A percentile compares a stretch with the other conserved stretches of the same genome.
Evolutionary conservation across 2,888 invertebrate genomes (phyloP).

Genomic region (Apantesis nais): DNA sequence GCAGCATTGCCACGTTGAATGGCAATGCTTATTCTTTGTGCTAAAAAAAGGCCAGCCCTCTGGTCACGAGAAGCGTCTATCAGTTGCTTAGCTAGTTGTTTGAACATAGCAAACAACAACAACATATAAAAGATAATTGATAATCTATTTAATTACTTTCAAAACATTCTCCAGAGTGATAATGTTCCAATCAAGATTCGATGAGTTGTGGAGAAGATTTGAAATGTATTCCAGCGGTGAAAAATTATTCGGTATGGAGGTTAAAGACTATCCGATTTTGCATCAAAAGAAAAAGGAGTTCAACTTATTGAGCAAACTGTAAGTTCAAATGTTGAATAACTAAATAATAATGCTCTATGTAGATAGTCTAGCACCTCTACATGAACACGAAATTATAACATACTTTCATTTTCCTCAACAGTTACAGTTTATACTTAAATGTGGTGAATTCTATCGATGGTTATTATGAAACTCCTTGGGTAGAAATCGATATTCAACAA

Average conservation of each 20-base stretch:
- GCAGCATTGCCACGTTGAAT: too few relatives aligned
- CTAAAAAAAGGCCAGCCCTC: too few relatives aligned
- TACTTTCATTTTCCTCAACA: slow-evolving; percentile 47
- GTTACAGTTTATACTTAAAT: slow-evolving; percentile 88
- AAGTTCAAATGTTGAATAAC: slow-evolving; percentile 58
- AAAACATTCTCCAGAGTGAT: slow-evolving; percentile 80
- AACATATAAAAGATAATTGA: too few relatives aligned
- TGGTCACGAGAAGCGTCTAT: too few relatives aligned
- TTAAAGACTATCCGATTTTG: slow-evolving; percentile 93
- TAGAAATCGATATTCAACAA: slow-evolving; percentile 92
- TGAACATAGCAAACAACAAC: too few relatives aligned
- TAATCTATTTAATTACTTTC: too few relatives aligned
- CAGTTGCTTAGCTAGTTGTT: too few relatives aligned
- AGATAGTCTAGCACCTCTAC: background rate
- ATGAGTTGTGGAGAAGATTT: slow-evolving; percentile 92
- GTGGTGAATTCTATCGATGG: slow-evolving; percentile 95
- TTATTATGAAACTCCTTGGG: slow-evolving; percentile 94
- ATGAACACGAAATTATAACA: slow-evolving; percentile 9
- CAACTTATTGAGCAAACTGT: slow-evolving; percentile 93
- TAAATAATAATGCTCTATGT: background rate
- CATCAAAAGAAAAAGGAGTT: slow-evolving; percentile 93
- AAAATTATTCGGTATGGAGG: slow-evolving; percentile 92
- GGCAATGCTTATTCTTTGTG: too few relatives aligned
- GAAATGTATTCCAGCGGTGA: slow-evolving; percentile 94
- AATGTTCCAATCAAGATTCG: slow-evolving; percentile 92